phyloP scores from a whole-genome alignment of 1,140 invertebrate genomes.

The Lepidurus apus region DNA sequence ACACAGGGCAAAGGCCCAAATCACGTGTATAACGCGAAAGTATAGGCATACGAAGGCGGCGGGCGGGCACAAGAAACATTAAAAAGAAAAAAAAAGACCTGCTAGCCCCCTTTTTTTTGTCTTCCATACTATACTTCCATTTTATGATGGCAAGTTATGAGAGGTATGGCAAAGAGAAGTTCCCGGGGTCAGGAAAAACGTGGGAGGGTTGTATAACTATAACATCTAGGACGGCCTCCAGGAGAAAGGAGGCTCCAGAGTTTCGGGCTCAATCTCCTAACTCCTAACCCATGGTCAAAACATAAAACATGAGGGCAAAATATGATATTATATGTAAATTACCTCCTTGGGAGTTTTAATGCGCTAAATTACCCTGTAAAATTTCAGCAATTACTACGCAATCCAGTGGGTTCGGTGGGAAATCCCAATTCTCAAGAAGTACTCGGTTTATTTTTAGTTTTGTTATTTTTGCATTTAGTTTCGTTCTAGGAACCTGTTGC shows the following conservation, averaged over 20 bases:
- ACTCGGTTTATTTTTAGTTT: too few species aligned
- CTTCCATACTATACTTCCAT: constrained; percentile 3
- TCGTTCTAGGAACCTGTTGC: too few species aligned
- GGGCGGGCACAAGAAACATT: background rate
- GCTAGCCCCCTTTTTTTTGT: background rate
- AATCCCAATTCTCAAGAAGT: too few species aligned
- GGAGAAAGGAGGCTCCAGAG: background rate
- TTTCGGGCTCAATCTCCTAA: background rate
- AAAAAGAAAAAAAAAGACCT: background rate
- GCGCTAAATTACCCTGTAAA: background rate
- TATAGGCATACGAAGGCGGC: background rate
- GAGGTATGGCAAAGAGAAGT: background rate
- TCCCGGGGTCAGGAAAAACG: background rate
- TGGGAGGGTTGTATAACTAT: background rate
- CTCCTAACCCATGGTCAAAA: background rate
- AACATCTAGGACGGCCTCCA: background rate
- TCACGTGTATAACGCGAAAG: background rate
- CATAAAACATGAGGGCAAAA: background rate
- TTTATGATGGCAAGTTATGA: background rate
- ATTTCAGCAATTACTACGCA: too few species aligned
- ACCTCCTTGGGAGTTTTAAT: background rate
- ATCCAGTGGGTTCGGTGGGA: too few species aligned
- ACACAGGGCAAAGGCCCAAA: background rate
- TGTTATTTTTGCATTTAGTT: too few species aligned
- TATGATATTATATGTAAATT: background rate